Percentiles rank a stretch among this genome's conserved stretches.
Conservation (phyloP, 2,113 vertebrate species). For the Pithys albifrons region DNA sequence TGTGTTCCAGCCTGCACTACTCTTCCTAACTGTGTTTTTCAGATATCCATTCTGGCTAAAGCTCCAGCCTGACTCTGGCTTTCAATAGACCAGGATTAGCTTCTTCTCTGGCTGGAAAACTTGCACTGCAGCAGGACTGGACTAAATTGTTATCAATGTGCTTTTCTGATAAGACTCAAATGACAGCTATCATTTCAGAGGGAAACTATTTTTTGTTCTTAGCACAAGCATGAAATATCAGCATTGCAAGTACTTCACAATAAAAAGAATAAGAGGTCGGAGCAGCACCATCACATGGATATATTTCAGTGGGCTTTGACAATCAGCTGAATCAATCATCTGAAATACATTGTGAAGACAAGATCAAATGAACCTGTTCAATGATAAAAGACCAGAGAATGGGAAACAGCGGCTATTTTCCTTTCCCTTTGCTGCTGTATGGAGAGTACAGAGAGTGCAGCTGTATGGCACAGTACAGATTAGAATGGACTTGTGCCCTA, state of each 20-base stretch:
- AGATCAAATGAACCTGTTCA: not conserved
- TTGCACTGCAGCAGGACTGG: not conserved
- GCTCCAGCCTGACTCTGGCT: not conserved
- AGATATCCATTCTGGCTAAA: not conserved
- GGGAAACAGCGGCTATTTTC: not conserved
- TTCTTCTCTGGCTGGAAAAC: not conserved
- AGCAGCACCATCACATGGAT: not conserved
- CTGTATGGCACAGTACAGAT: not conserved
- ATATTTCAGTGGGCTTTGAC: not conserved
- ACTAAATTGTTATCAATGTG: not conserved
- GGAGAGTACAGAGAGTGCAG: not conserved
- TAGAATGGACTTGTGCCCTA: not conserved
- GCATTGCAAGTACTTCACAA: not conserved
- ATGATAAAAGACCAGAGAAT: not conserved
- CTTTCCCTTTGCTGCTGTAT: not conserved
- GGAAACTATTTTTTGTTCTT: not conserved
- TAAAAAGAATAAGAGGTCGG: not conserved
- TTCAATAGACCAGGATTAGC: not conserved
- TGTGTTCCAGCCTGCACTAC: rapidly evolving
- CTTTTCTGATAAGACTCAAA: not conserved
- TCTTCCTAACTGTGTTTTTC: not conserved
- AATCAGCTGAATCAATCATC: not conserved
- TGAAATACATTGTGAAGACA: not conserved
- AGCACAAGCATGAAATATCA: not conserved
- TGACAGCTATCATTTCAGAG: not conserved